A percentile compares a stretch with the other conserved stretches of the same genome.
Conservation (phyloP, 2,113 vertebrate species). For the Pelecanoides urinatrix region DNA sequence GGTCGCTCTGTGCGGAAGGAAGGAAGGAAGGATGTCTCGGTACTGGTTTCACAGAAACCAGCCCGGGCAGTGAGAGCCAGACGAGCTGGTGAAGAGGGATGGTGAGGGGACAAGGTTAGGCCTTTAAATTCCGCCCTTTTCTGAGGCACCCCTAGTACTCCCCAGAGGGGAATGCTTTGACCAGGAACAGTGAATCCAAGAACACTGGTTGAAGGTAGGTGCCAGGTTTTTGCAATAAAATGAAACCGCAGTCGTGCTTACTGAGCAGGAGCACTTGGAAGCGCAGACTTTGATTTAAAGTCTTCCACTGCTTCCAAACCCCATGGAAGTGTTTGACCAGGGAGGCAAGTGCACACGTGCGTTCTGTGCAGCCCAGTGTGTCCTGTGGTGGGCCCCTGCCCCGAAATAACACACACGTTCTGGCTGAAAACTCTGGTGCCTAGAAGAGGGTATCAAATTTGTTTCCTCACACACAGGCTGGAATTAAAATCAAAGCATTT, state of each 20-base stretch:
- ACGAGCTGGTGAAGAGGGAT: neutral
- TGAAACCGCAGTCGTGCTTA: neutral
- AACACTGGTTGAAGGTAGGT: neutral
- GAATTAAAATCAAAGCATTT: neutral
- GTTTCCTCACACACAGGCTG: neutral
- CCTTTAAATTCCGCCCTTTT: neutral
- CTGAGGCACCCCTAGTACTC: neutral
- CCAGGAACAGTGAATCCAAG: neutral
- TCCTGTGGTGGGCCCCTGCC: neutral
- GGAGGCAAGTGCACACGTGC: accelerated
- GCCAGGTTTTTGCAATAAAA: neutral
- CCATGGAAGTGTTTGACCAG: neutral
- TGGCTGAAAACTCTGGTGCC: neutral
- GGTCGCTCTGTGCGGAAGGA: neutral
- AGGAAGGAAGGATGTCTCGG: neutral
- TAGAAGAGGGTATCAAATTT: neutral
- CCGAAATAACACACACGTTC: too few species aligned
- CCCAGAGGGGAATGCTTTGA: neutral
- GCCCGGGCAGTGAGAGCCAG: neutral
- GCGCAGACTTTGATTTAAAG: neutral
- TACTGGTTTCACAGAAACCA: neutral
- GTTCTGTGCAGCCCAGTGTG: neutral
- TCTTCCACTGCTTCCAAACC: neutral
- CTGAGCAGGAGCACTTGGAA: neutral
- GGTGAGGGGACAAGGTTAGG: neutral